A percentile compares a stretch with the other conserved stretches of the same genome.
Conservation (phyloP, 1,140 invertebrate genomes). For the Papilio xuthus region DNA sequence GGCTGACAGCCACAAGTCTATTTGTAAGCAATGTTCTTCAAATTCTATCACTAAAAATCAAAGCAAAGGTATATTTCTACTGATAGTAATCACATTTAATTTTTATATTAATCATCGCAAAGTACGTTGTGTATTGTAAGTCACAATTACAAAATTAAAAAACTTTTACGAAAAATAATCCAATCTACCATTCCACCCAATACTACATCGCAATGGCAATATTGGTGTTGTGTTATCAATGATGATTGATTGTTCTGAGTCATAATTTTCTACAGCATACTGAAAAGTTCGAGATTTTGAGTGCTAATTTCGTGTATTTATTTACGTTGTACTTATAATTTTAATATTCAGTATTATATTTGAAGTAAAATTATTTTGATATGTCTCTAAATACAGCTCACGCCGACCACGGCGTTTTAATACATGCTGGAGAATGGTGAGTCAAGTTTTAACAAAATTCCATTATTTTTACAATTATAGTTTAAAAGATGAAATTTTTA, state of each 20-base stretch:
- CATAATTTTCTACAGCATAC: not conserved
- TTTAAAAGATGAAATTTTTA: not conserved
- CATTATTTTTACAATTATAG: not conserved
- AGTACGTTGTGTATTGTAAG: too few species aligned
- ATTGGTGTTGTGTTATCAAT: conserved; percentile 34
- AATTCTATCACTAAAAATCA: not conserved
- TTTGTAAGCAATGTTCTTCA: not conserved
- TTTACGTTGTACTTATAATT: conserved; percentile 22
- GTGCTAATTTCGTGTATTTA: conserved; percentile 29
- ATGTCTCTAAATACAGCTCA: conserved; percentile 98
- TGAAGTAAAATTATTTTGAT: conserved; percentile 48
- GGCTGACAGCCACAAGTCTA: not conserved
- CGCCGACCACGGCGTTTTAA: conserved; percentile 93
- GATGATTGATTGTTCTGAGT: conserved; percentile 20
- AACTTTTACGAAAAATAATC: too few species aligned
- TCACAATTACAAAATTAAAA: too few species aligned
- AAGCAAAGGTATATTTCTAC: not conserved
- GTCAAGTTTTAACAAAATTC: conserved; percentile 52
- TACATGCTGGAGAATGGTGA: conserved; percentile 96
- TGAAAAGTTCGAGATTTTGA: conserved; percentile 19
- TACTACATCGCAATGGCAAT: not conserved
- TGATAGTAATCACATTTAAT: not conserved
- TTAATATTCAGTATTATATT: not conserved
- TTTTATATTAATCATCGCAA: too few species aligned
- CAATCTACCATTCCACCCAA: too few species aligned